A percentile compares a stretch with the other conserved stretches of the same genome.
These are phyloP conservation scores for Pseudolaguvia tuberculata DNA, from an alignment of 2,113 vertebrate species.

Conservation along the genomic window DNA sequence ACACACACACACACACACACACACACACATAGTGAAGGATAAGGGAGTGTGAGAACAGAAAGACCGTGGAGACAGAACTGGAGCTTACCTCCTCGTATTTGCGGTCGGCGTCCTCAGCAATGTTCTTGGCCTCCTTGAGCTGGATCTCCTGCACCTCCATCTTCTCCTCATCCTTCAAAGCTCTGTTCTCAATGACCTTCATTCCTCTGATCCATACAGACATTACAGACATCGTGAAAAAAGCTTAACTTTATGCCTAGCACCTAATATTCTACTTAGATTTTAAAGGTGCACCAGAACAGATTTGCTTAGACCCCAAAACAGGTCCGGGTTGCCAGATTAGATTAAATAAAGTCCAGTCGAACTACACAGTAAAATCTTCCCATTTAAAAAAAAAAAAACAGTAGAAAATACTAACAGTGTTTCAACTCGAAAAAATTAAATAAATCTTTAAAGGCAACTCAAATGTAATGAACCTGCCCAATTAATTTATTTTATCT, in stretches of 20 bases:
- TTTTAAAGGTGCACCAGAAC: too few species aligned
- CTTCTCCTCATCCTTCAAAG: slow-evolving; percentile 97
- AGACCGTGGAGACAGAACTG: neutral
- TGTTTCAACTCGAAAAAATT: too few species aligned
- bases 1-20: slow-evolving; percentile 3
- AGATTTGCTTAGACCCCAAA: neutral
- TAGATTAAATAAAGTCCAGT: too few species aligned
- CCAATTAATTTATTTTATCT: too few species aligned
- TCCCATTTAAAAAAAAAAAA: too few species aligned
- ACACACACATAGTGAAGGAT: neutral
- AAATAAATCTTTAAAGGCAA: too few species aligned
- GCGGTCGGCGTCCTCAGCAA: slow-evolving; percentile 97
- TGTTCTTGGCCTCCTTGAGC: slow-evolving; percentile 97
- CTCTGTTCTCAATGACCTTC: slow-evolving; percentile 99
- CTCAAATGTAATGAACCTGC: too few species aligned
- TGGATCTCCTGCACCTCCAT: slow-evolving; percentile 99
- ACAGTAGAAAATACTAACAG: too few species aligned
- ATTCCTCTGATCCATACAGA: slow-evolving; percentile 78
- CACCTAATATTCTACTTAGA: too few species aligned
- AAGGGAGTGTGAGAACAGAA: neutral
- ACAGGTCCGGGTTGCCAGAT: too few species aligned
- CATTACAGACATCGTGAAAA: neutral
- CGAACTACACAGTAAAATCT: too few species aligned
- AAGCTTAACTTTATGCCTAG: too few species aligned
- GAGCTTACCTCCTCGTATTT: slow-evolving; percentile 93